Evolutionary conservation across 1,140 invertebrate genomes (phyloP), one percentile per base, ranked within the genome.

Genomic region (Philopotamus ludificatus): DNA sequence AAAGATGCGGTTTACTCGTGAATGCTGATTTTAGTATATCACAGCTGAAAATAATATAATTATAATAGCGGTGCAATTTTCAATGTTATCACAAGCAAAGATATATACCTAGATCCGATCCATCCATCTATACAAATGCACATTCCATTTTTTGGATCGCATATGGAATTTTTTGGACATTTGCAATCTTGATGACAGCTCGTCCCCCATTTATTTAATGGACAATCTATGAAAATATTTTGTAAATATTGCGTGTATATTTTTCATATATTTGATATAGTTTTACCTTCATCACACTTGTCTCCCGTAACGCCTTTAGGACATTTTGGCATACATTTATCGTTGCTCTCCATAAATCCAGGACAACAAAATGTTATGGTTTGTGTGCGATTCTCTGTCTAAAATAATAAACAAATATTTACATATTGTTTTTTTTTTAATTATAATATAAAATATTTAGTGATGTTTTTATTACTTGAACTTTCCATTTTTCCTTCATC

Each of bases 401-500:
- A 71, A 25, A 76, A 74, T 7, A 12, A 7, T 7, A 34, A 4
- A 34, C 12, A 7, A 34, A 7, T 12, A 34, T 34, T 12, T 4
- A 34, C 12, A 7, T 7, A 34, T 4, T 4, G 12, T 12, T 34
- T 34, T 34, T 7, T 7, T 34, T 7, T 34, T 34, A 7, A 34
- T 34, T 34, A 34, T 34, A 16, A 20, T 49, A 49, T 10, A 26
- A 3, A 25, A n/a, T 2, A 53, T 26, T 53, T 25, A n/a, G 8
- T 25, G 25, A 1, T 39, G 21, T 55, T 50, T 50, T 47, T 47
- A 47, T 42, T 70, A 84, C 82, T 77, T 83, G 79, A 44, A 82
- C 75, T 71, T 77, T 79, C 65, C 82, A 81, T 47, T 81, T 76
- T 63, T 85, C 81, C 62, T 84, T 79, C 79, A 84, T 82, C 74